Evolutionary conservation across 2,797 vertebrate species (phyloP).

Genomic region (Macrochelys suwanniensis): DNA sequence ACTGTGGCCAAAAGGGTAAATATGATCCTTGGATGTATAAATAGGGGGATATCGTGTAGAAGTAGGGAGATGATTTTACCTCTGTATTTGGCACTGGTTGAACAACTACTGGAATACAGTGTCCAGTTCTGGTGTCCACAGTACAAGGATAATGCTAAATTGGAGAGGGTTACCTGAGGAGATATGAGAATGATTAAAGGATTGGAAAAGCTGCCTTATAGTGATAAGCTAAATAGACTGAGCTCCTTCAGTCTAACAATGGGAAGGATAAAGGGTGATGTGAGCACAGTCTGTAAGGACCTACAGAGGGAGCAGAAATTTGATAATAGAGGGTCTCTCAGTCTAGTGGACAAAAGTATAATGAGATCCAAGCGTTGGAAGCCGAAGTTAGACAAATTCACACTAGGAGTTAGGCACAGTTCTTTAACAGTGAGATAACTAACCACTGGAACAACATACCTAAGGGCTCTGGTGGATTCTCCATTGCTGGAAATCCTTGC

Average conservation of each 20-base stretch:
- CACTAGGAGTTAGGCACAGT: not conserved
- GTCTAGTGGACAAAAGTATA: not conserved
- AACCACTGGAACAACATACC: not conserved
- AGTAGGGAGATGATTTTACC: not conserved
- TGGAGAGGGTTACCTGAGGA: too few relatives aligned
- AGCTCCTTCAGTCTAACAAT: not conserved
- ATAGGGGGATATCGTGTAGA: not conserved
- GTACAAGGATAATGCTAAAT: not conserved
- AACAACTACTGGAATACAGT: not conserved
- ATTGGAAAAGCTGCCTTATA: not conserved
- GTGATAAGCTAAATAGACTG: not conserved
- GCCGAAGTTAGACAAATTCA: not conserved
- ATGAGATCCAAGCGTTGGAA: not conserved
- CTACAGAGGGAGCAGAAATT: not conserved
- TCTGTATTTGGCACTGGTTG: not conserved
- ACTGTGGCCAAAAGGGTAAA: not conserved
- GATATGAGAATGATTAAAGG: too few relatives aligned
- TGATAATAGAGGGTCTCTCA: not conserved
- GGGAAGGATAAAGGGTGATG: not conserved
- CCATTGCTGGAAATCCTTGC: not conserved
- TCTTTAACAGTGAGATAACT: not conserved
- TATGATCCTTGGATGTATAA: not conserved
- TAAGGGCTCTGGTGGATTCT: not conserved
- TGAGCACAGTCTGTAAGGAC: not conserved
- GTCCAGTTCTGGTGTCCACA: not conserved